Conservation (phyloP, 2,797 vertebrate species). For the Nyctibius grandis region DNA sequence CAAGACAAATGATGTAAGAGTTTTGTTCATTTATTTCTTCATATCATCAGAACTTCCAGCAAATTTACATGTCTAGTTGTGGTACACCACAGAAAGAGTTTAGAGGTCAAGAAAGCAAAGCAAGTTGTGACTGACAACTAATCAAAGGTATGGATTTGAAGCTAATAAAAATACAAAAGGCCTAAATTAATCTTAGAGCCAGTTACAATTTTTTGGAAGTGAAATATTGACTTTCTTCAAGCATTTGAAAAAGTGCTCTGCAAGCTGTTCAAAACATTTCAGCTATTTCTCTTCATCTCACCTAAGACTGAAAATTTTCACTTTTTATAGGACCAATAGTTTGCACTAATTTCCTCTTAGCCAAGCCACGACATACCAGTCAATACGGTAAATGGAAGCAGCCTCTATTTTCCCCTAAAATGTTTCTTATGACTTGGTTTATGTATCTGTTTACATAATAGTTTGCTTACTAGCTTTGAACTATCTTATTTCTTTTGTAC, state of each 20-base stretch:
- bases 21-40: neutral
- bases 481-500: neutral
- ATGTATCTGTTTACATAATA: neutral
- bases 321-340: neutral
- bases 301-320: neutral
- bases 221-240: conserved; percentile 2
- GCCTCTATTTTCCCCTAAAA: neutral
- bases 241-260: neutral
- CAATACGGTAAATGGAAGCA: neutral
- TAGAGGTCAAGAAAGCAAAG: neutral
- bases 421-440: neutral
- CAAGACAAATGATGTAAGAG: accelerated
- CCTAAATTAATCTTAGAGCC: conserved; percentile 7
- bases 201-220: neutral
- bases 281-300: neutral
- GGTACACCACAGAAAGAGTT: neutral
- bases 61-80: neutral
- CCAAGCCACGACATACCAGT: neutral
- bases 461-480: neutral
- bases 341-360: neutral
- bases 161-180: conserved; percentile 6
- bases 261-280: neutral
- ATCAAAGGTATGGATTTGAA: conserved; percentile 21
- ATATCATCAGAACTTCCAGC: neutral
- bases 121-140: neutral